phyloP scores from a whole-genome alignment of 2,888 invertebrate genomes.

The Odontocerum albicorne region DNA sequence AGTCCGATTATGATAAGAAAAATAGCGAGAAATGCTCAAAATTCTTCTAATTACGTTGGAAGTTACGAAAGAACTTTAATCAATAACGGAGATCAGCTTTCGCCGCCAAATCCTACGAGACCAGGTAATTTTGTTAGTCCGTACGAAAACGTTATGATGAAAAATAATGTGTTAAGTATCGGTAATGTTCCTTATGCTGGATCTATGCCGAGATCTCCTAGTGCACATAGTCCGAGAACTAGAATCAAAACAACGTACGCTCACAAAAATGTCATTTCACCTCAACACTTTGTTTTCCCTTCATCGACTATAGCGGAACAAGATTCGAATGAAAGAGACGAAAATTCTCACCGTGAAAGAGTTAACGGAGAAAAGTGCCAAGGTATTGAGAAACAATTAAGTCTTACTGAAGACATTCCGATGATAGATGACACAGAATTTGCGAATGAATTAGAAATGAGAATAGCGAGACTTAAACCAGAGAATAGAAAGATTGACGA shows the following conservation, averaged over 20 bases:
- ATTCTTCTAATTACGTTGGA: slow-evolving; percentile 24
- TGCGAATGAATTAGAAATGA: slow-evolving; percentile 52
- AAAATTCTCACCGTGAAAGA: slow-evolving; percentile 17
- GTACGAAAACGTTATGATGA: slow-evolving; percentile 63
- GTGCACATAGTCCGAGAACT: slow-evolving; percentile 60
- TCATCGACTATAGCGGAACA: slow-evolving; percentile 46
- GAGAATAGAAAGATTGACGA: slow-evolving; percentile 32
- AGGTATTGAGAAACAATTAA: slow-evolving; percentile 55
- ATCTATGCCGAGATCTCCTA: slow-evolving; percentile 53
- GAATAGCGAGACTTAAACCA: slow-evolving; percentile 46
- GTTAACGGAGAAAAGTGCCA: slow-evolving; percentile 38
- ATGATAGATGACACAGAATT: slow-evolving; percentile 55
- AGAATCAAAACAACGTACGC: slow-evolving; percentile 63
- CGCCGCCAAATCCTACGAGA: slow-evolving; percentile 38
- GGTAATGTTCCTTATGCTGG: slow-evolving; percentile 36
- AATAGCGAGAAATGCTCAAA: slow-evolving; percentile 35
- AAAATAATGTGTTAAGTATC: slow-evolving; percentile 40
- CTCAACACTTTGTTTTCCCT: slow-evolving; percentile 56
- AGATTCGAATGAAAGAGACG: slow-evolving; percentile 26
- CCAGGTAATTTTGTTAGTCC: slow-evolving; percentile 44
- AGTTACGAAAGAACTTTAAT: slow-evolving; percentile 25
- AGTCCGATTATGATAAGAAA: slow-evolving; percentile 52
- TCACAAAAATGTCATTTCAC: slow-evolving; percentile 54
- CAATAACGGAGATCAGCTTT: slow-evolving; percentile 39
- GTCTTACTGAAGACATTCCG: slow-evolving; percentile 57